phyloP scores from a whole-genome alignment of 2,113 vertebrate species.

The Orycteropus afer region DNA sequence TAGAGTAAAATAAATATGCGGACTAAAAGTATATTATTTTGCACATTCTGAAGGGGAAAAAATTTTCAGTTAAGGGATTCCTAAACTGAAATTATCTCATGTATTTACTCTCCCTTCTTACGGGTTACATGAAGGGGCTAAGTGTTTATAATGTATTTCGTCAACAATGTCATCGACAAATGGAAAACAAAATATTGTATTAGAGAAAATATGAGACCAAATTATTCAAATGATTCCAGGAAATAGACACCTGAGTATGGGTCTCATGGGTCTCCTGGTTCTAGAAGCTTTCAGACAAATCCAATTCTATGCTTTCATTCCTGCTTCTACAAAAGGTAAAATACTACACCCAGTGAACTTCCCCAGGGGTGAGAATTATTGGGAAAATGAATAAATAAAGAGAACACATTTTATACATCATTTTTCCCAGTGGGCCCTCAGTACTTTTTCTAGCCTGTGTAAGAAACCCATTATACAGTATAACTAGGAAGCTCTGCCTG shows the following conservation, averaged over 20 bases:
- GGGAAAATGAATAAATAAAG: constrained; percentile 48
- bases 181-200: constrained; percentile 16
- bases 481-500: neutral
- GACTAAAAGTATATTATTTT: neutral
- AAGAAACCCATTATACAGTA: neutral
- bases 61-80: neutral
- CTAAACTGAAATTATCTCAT: neutral
- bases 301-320: constrained; percentile 36
- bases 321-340: constrained; percentile 38
- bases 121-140: neutral
- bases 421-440: neutral
- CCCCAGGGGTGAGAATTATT: neutral
- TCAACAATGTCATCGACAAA: neutral
- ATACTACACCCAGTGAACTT: neutral
- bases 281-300: constrained; percentile 40
- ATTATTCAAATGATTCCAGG: neutral
- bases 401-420: neutral
- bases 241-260: neutral
- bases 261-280: neutral
- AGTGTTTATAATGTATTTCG: neutral
- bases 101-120: neutral
- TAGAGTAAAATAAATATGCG: neutral
- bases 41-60: neutral
- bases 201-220: neutral
- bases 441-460: neutral